phyloP scores from a whole-genome alignment of 2,797 vertebrate species.

The Phataginus tetradactyla region DNA sequence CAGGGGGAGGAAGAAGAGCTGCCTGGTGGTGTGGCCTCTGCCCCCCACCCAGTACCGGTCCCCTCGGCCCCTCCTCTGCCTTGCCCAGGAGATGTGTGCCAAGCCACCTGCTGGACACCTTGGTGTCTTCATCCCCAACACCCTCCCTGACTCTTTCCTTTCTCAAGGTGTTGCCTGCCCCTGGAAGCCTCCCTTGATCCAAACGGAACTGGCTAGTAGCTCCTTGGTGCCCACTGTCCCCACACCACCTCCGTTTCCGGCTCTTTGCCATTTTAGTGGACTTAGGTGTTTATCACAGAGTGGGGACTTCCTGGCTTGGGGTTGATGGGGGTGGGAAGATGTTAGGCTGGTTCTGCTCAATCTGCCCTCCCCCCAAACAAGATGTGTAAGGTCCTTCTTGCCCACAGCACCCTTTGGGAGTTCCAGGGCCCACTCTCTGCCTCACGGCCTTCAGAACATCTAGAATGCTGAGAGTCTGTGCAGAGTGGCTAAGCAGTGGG shows the following conservation, averaged over 20 bases:
- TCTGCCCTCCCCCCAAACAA: neutral
- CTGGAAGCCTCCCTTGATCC: neutral
- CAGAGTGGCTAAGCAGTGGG: neutral
- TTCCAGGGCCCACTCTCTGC: neutral
- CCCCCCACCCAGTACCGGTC: too few relatives aligned
- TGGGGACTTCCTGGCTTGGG: neutral
- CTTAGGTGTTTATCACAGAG: neutral
- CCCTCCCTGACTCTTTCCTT: neutral
- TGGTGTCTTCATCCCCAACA: fast-evolving
- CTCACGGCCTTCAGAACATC: neutral
- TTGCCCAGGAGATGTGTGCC: neutral
- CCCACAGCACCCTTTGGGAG: neutral
- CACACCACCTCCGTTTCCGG: neutral
- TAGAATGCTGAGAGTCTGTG: neutral
- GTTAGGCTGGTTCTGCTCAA: neutral
- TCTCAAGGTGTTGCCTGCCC: neutral
- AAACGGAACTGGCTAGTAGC: neutral
- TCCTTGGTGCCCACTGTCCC: neutral
- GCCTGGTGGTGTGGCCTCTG: neutral
- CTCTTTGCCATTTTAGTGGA: neutral
- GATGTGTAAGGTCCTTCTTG: neutral
- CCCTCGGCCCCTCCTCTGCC: neutral
- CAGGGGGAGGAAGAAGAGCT: neutral
- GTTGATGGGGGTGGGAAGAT: neutral
- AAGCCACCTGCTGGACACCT: neutral